These are phyloP conservation scores for Xiphophorus birchmanni DNA, from an alignment of 2,797 vertebrate genomes.

Conservation along the genomic window DNA sequence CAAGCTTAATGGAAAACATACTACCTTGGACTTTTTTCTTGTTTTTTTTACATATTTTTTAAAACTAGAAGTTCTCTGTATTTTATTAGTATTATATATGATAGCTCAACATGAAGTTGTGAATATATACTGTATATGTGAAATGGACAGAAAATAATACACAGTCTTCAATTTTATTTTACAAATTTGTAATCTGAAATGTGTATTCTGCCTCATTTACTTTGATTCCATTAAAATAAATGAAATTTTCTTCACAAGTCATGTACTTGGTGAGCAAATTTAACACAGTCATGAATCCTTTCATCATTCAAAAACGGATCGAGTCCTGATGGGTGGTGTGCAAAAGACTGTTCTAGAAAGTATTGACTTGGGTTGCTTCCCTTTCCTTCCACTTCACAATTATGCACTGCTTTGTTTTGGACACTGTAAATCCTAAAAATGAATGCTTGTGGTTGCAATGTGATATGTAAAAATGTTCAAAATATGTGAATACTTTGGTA, in stretches of 20 bases:
- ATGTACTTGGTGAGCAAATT: neutral
- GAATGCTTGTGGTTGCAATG: neutral
- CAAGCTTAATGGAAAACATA: neutral
- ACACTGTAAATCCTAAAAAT: neutral
- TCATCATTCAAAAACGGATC: neutral
- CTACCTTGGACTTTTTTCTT: neutral
- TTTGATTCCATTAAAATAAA: too few relatives aligned
- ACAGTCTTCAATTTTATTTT: too few relatives aligned
- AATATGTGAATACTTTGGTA: neutral
- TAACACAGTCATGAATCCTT: neutral
- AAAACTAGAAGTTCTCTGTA: neutral
- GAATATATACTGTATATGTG: too few relatives aligned
- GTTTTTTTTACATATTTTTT: neutral
- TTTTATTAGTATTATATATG: neutral
- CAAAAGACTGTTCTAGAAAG: neutral
- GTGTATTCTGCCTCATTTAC: too few relatives aligned
- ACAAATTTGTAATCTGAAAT: too few relatives aligned
- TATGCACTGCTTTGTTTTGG: neutral
- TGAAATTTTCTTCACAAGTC: neutral
- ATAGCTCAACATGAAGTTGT: neutral
- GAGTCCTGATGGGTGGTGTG: neutral
- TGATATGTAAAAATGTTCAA: neutral
- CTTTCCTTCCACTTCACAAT: neutral
- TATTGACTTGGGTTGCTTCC: neutral
- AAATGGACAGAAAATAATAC: too few relatives aligned